Base-by-base conservation (phyloP, 1,140 invertebrate genomes). In the Parapsyche elsis region DNA sequence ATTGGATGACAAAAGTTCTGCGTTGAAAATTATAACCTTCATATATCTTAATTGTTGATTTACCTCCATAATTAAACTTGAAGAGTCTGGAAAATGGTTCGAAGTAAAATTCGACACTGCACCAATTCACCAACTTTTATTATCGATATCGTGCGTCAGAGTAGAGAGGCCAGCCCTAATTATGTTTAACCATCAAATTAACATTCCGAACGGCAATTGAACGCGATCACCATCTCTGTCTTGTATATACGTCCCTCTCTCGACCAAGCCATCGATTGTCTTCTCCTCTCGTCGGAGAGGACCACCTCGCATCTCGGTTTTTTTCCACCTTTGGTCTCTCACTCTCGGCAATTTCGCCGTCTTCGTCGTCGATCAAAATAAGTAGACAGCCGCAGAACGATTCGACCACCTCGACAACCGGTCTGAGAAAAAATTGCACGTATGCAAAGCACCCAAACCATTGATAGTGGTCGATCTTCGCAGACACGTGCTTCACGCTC, bases 141-240 rank as follows among this genome's bases (percentile, higher is more conserved):
- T 1, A 7, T 38, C 30, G 7, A 53, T 12, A 53, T 14, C 49
- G 49, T 53, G 16, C 16, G 16, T 53, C 49, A 12, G 49, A 53
- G 30, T 53, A 53, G 49, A 53, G 49, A 53, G 45, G 49, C 64
- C 10, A 67, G 26, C 53, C 61, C 76, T 80, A 80, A 82, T 80
- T 82, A 80, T 78, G 76, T 80, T 82, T 82, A 80, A 82, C 81
- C 79, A 80, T 82, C 79, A 71, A 82, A 82, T 82, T 80, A 82
- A 82, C 81, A 82, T 82, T 82, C 81, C 81, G 67, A 64, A 80
- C 73, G 80, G 49, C 76, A 82, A 82, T 80, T 61, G 79, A 53
- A 38, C 53, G 45, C 19, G n/a, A 38, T 19, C 38, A 38, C 61
- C 61, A 26, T 67, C 61, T 5, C 5, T 1, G 0, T 67, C 21